Base-by-base conservation (phyloP, 1,140 invertebrate species). In the Helicoverpa zea region DNA sequence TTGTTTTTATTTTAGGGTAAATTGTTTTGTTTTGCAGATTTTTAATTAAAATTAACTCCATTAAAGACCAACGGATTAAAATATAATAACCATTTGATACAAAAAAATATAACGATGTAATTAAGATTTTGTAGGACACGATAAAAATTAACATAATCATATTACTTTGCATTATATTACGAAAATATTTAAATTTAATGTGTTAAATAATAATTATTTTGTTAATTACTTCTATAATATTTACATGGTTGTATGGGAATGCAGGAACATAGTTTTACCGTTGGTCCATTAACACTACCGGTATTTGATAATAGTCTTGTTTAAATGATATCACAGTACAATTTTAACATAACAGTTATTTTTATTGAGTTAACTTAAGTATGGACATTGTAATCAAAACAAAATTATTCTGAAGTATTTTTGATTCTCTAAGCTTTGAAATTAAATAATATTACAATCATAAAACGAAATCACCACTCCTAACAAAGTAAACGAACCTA, bases 101-200 rank as follows among this genome's bases (percentile, higher is more conserved):
- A 54, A 66, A 29, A 30, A 66, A 77, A 76, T 73, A 75, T 49
- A 61, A 61, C 49, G 35, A 49, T 66, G 75, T 64, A 54, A 77
- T 77, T 77, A 77, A 77, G 30, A 77, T 64, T 77, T 77, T 77
- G 75, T 77, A 77, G 75, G 75, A 77, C 75, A 77, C 75, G 75
- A 77, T 52, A 35, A 23, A 64, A 66, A 77, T 77, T 77, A 54
- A 77, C 75, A 77, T 77, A 77, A 77, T 77, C 23, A 29, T 77
- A 52, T 77, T 77, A 77, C 18, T 75, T 23, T 43, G 23, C n/a
- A 54, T 77, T 77, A 66, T 35, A 66, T 77, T 77, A 77, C 75
- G 23, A 43, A 77, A 66, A 64, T 77, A 66, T 77, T 77, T 54
- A 52, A 64, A 64, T 77, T 52, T 30, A 30, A 52, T 30, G 49